Evolutionary conservation across 2,797 vertebrate genomes (phyloP), one percentile per base, ranked within the genome.

Genomic region (Craterocephalus amniculus): DNA sequence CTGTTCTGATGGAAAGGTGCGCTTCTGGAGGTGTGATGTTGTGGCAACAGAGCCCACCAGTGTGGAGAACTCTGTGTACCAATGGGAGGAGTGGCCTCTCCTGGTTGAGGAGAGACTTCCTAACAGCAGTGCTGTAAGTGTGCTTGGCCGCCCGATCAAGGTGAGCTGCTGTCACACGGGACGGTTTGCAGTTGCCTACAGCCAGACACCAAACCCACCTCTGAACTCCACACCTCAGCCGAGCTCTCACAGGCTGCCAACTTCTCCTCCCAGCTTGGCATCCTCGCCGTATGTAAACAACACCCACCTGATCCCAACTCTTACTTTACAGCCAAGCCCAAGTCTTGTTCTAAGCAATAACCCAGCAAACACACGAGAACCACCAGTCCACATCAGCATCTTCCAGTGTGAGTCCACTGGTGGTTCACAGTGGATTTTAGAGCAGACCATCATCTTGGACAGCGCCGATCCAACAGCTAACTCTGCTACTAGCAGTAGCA

Each of bases 401-500:
- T 99, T 98, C 89, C 97, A 99, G 91, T 99, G 97, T 79, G 98
- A 99, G 80, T 99, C 97, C 78, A 98, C 97, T 24, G 98, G 98
- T 58, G 98, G 97, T 29, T 97, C 96, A 8, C 96, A 95, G 79
- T 99, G 98, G 98, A 91, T 97, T 67, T 90, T 97, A 58, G 97
- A 99, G 80, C 97, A 99, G 81, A 99, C 95, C 0, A 90, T 99
- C 72, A 92, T 95, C 72, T 88, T 99, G 86, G 95, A 96, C 80
- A 93, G 91, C 61, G 60, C 92, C 73, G 94, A 92, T 58, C 58
- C 79, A 13, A 32, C 75, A 14, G 51, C 67, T 32, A 77, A 86
- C 86, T 61, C 51, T 69, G 43, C 45, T 20, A 8, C 52, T 48
- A 52, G 34, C 58, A 55, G 24, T 11, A 69, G 54, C 67, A 52